Evolutionary conservation across 2,113 vertebrate genomes (phyloP).

Genomic region (Butorides virescens): DNA sequence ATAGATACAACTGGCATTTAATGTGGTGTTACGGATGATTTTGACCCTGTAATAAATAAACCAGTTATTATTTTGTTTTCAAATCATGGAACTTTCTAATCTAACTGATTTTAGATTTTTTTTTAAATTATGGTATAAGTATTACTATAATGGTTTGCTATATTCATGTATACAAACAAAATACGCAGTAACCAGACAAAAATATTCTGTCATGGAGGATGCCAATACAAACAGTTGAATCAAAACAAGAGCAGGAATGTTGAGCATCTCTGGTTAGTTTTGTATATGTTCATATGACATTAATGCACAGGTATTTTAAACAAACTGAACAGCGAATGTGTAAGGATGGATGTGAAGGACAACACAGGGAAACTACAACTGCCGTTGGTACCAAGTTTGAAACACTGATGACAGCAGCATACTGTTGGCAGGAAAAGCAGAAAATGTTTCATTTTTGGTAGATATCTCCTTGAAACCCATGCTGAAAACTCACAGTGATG

Average conservation of each 20-base stretch:
- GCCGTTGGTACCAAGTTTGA: neutral
- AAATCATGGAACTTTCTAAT: constrained; percentile 9
- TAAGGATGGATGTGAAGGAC: neutral
- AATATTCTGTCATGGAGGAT: neutral
- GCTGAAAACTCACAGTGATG: neutral
- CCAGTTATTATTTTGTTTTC: neutral
- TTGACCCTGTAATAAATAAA: constrained; percentile 16
- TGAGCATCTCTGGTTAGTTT: neutral
- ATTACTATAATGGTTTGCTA: neutral
- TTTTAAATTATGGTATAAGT: neutral
- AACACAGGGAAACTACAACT: neutral
- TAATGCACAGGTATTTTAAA: neutral
- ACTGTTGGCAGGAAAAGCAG: neutral
- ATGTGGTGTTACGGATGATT: neutral
- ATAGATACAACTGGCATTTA: neutral
- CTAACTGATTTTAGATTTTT: neutral
- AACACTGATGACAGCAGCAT: neutral
- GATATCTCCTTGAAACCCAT: neutral
- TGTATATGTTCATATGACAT: neutral
- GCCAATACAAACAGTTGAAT: neutral
- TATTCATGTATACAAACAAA: neutral
- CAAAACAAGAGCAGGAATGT: neutral
- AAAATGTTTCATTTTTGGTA: neutral
- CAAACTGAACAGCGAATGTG: neutral
- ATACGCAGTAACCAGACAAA: neutral